Percentiles rank a stretch among this genome's conserved stretches.
Evolutionary conservation across 2,113 vertebrate genomes (phyloP).

Genomic region (Gila orcuttii): DNA sequence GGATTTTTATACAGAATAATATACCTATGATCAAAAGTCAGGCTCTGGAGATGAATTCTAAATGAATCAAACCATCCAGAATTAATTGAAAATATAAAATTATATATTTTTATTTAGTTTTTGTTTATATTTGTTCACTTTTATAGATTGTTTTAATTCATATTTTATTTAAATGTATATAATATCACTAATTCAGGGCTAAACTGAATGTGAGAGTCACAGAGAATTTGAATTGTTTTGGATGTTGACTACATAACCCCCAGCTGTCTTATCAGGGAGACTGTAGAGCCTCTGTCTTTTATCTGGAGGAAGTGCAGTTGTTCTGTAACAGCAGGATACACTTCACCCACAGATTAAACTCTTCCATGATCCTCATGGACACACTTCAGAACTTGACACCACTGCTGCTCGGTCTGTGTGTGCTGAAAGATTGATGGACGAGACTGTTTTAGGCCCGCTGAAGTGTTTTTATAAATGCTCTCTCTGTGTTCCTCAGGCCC

Average conservation of each 20-base stretch:
- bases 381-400: constrained; percentile 7
- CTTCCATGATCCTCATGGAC: constrained; percentile 11
- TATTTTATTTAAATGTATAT: no score
- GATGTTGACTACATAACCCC: background rate
- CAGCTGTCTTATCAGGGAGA: constrained; percentile 12
- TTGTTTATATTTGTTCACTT: no score
- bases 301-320: background rate
- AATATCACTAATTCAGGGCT: background rate
- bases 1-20: no score
- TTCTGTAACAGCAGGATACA: constrained; percentile 6
- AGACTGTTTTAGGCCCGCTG: background rate
- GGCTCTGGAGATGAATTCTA: background rate
- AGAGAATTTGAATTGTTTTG: background rate
- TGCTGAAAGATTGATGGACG: constrained; percentile 13
- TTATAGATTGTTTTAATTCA: no score
- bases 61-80: background rate
- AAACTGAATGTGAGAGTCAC: background rate
- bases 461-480: constrained; percentile 40
- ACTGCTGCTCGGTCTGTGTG: background rate
- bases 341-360: background rate
- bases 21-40: background rate
- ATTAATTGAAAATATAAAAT: no score
- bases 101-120: no score
- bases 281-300: constrained; percentile 19
- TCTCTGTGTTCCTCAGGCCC: constrained; percentile 78